Conservation (phyloP, 2,888 invertebrate genomes). For the Kuschelorhynchus macadamiae region DNA sequence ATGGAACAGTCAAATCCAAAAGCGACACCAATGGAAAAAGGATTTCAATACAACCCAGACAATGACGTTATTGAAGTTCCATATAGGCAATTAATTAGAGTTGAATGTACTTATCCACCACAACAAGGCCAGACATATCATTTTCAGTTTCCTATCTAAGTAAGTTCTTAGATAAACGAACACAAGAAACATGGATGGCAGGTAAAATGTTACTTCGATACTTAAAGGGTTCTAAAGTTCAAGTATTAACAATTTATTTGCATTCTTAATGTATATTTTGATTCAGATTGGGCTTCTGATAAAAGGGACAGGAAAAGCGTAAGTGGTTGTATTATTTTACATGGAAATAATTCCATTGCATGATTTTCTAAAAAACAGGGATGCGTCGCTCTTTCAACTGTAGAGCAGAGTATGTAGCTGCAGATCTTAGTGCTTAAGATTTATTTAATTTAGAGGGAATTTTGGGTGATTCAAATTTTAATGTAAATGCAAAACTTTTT, state of each 20-base stretch:
- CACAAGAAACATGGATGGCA: slow-evolving; percentile 41
- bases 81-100: slow-evolving; percentile 45
- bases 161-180: slow-evolving; percentile 42
- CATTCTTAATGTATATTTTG: slow-evolving; percentile 20
- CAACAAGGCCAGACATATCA: slow-evolving; percentile 48
- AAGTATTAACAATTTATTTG: background rate
- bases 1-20: slow-evolving; percentile 13
- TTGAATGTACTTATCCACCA: slow-evolving; percentile 45
- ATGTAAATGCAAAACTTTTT: no score
- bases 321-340: slow-evolving; percentile 44
- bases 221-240: slow-evolving; percentile 37
- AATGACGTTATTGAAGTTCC: slow-evolving; percentile 35
- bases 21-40: slow-evolving; percentile 21
- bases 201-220: slow-evolving; percentile 50
- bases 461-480: slow-evolving; percentile 18
- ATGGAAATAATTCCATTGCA: slow-evolving; percentile 39
- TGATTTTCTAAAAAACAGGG: slow-evolving; percentile 27
- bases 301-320: slow-evolving; percentile 31
- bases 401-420: slow-evolving; percentile 22
- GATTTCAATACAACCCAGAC: slow-evolving; percentile 39
- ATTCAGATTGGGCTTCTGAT: slow-evolving; percentile 47
- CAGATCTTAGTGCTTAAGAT: slow-evolving; percentile 11
- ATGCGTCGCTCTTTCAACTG: slow-evolving; percentile 32
- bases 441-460: slow-evolving; percentile 14
- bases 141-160: slow-evolving; percentile 49